phyloP scores from a whole-genome alignment of 2,797 vertebrate species.

The Synaphobranchus kaupii region DNA sequence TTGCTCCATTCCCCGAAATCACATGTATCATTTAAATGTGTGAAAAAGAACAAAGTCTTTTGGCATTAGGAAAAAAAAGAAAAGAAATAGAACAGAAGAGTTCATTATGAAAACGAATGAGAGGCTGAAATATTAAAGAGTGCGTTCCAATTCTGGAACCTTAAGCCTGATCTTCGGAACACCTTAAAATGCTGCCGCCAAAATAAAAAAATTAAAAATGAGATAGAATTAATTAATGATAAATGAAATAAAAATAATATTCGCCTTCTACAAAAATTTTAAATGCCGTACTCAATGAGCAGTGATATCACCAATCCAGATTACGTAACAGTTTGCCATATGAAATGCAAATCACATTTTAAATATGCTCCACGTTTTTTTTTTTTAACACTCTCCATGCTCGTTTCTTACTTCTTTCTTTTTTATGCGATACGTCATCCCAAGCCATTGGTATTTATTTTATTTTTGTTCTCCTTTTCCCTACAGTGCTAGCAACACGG shows the following conservation, averaged over 20 bases:
- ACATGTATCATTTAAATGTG: slow-evolving; percentile 4
- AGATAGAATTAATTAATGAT: background rate
- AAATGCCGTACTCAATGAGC: background rate
- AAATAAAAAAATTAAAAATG: background rate
- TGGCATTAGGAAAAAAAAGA: slow-evolving; percentile 1
- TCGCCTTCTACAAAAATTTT: background rate
- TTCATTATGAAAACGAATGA: slow-evolving; percentile 11
- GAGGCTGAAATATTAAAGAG: slow-evolving; percentile 11
- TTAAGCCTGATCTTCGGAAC: background rate
- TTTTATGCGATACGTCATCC: slow-evolving; percentile 30
- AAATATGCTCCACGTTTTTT: slow-evolving; percentile 59
- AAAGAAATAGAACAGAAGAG: background rate
- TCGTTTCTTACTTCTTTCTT: slow-evolving; percentile 18
- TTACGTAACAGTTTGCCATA: background rate
- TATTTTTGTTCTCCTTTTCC: slow-evolving; percentile 45
- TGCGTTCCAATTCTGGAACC: slow-evolving; percentile 11
- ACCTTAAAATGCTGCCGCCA: background rate
- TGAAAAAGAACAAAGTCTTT: background rate
- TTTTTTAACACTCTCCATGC: slow-evolving; percentile 55
- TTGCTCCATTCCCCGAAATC: background rate
- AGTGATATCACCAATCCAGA: background rate
- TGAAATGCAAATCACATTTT: slow-evolving; percentile 59
- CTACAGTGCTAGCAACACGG: slow-evolving; percentile 36
- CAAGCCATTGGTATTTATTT: slow-evolving; percentile 37
- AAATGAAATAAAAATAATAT: background rate